Percentiles rank a stretch among this genome's conserved stretches.
Evolutionary conservation across 2,888 invertebrate genomes (phyloP).

Genomic region (Ophonus ardosiacus): DNA sequence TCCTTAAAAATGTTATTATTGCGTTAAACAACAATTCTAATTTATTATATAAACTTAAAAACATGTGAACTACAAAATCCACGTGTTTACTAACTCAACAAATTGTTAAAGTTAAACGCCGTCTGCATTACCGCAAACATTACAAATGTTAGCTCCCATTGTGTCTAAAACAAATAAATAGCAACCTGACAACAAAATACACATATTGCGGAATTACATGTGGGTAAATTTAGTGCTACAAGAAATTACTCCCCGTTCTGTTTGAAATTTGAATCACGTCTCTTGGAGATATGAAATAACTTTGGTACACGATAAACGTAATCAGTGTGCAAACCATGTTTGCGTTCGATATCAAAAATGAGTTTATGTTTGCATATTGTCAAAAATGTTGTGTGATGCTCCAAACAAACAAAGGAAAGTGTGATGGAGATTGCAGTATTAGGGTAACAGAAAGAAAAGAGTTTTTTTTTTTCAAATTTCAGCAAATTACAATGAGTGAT

Average conservation of each 20-base stretch:
- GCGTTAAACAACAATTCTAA: background rate
- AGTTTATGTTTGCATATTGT: conserved; percentile 8
- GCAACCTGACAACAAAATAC: background rate
- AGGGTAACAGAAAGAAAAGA: too few relatives aligned
- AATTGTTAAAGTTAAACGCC: background rate
- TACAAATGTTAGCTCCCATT: background rate
- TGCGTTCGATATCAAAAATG: conserved; percentile 11
- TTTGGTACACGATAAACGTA: conserved; percentile 1
- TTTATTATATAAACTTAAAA: background rate
- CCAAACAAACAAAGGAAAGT: background rate
- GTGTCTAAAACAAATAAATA: background rate
- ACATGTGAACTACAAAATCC: background rate
- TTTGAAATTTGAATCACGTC: conserved; percentile 1
- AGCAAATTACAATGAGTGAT: too few relatives aligned
- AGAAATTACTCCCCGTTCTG: background rate
- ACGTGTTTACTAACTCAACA: background rate
- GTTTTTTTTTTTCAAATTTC: too few relatives aligned
- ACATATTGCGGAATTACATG: background rate
- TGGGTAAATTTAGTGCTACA: background rate
- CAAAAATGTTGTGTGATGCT: conserved; percentile 21
- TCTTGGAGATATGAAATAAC: background rate
- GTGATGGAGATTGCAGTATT: too few relatives aligned
- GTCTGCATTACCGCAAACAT: background rate
- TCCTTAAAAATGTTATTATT: background rate
- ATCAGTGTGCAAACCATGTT: conserved; percentile 22